Percentiles rank a stretch among this genome's conserved stretches.
These are phyloP conservation scores for Leptodirus hochenwartii DNA, from an alignment of 2,888 invertebrate genomes.

Conservation along the genomic window DNA sequence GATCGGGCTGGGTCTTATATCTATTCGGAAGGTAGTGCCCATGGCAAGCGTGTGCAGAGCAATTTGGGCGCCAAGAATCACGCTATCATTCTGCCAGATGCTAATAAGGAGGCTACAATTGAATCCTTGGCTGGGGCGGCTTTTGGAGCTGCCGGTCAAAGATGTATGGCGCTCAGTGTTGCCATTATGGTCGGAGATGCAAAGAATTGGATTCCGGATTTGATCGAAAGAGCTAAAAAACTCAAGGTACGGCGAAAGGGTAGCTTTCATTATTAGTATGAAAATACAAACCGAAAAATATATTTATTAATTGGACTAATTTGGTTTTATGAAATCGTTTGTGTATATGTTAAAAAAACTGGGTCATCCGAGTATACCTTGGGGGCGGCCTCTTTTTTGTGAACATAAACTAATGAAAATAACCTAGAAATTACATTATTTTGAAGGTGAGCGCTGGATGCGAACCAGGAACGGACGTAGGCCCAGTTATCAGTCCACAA, in stretches of 20 bases:
- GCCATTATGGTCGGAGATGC: constrained; percentile 82
- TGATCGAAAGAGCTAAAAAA: constrained; percentile 62
- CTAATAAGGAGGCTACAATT: constrained; percentile 89
- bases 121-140: constrained; percentile 84
- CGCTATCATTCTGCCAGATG: constrained; percentile 91
- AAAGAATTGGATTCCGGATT: constrained; percentile 83
- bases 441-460: constrained; percentile 89
- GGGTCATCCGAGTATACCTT: too few relatives aligned
- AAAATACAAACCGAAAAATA: too few relatives aligned
- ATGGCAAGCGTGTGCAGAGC: constrained; percentile 83
- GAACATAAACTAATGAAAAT: too few relatives aligned
- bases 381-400: too few relatives aligned
- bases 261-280: too few relatives aligned
- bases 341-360: too few relatives aligned
- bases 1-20: constrained; percentile 93
- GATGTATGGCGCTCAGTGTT: constrained; percentile 97
- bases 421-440: too few relatives aligned
- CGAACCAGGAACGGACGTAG: constrained; percentile 61
- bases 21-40: constrained; percentile 75
- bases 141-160: constrained; percentile 97
- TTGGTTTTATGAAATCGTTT: too few relatives aligned
- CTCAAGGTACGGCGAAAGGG: too few relatives aligned
- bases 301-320: too few relatives aligned
- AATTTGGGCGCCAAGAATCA: constrained; percentile 99
- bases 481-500: constrained; percentile 86